phyloP scores from a whole-genome alignment of 2,113 vertebrate species.

The Siniperca knerii region DNA sequence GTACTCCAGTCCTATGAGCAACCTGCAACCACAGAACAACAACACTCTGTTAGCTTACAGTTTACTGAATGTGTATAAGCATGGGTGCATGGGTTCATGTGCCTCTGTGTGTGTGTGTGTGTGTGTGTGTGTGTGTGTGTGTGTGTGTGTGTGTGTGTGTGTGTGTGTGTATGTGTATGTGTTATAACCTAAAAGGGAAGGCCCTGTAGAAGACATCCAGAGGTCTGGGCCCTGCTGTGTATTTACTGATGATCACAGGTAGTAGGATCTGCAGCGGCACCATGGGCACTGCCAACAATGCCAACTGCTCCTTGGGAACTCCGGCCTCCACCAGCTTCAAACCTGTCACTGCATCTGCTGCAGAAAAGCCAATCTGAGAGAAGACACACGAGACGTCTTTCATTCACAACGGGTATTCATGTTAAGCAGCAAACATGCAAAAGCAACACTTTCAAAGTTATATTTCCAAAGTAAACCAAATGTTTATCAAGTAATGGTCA shows the following conservation, averaged over 20 bases:
- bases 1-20: slow-evolving; percentile 92
- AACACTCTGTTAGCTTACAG: neutral
- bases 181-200: slow-evolving; percentile 92
- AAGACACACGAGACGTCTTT: neutral
- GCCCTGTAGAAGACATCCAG: slow-evolving; percentile 96
- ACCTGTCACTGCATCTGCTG: slow-evolving; percentile 96
- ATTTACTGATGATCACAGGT: slow-evolving; percentile 96
- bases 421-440: neutral
- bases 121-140: neutral
- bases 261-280: slow-evolving; percentile 96
- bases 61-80: neutral
- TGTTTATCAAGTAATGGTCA: neutral
- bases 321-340: slow-evolving; percentile 97
- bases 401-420: neutral
- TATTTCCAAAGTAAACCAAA: slow-evolving; percentile 13
- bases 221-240: slow-evolving; percentile 95
- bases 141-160: neutral
- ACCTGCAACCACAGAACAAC: slow-evolving; percentile 77
- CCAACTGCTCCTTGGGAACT: slow-evolving; percentile 96
- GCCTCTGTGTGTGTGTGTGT: neutral
- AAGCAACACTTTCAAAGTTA: neutral
- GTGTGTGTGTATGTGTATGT: neutral
- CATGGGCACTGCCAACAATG: slow-evolving; percentile 96
- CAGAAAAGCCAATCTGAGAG: slow-evolving; percentile 94
- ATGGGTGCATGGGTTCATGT: neutral